Evolutionary conservation across 2,113 vertebrate genomes (phyloP).

Genomic region (Catharus fuscescens): DNA sequence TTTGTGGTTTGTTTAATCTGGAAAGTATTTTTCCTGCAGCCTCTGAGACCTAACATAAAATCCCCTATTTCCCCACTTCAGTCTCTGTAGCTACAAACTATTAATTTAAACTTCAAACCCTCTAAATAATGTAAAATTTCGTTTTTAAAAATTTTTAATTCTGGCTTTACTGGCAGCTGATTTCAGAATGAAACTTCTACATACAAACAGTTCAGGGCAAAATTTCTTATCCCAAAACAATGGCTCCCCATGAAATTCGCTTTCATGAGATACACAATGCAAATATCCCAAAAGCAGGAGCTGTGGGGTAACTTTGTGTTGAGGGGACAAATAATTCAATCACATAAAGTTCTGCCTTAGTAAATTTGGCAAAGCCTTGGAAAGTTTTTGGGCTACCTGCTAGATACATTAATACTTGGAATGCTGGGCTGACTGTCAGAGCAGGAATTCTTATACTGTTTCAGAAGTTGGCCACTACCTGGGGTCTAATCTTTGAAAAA

Average conservation of each 20-base stretch:
- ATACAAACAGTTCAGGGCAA: background rate
- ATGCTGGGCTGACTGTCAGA: background rate
- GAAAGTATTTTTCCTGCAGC: background rate
- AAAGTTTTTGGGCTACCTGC: background rate
- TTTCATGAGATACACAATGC: background rate
- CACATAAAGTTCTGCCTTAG: background rate
- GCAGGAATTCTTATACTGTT: background rate
- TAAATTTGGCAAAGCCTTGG: background rate
- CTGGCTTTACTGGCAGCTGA: background rate
- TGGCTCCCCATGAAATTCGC: background rate
- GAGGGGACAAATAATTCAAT: background rate
- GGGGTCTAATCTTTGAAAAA: background rate
- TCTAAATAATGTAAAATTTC: background rate
- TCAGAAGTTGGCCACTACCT: background rate
- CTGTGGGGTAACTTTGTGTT: accelerated
- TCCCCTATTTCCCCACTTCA: background rate
- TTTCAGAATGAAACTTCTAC: background rate
- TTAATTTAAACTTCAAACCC: background rate
- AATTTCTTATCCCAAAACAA: background rate
- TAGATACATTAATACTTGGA: background rate
- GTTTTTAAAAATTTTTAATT: background rate
- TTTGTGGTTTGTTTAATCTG: background rate
- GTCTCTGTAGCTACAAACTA: background rate
- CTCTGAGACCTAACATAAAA: background rate
- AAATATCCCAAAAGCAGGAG: background rate